Evolutionary conservation across 2,113 vertebrate genomes (phyloP), one percentile per base, ranked within the genome.

Genomic region (Alethe castanea): DNA sequence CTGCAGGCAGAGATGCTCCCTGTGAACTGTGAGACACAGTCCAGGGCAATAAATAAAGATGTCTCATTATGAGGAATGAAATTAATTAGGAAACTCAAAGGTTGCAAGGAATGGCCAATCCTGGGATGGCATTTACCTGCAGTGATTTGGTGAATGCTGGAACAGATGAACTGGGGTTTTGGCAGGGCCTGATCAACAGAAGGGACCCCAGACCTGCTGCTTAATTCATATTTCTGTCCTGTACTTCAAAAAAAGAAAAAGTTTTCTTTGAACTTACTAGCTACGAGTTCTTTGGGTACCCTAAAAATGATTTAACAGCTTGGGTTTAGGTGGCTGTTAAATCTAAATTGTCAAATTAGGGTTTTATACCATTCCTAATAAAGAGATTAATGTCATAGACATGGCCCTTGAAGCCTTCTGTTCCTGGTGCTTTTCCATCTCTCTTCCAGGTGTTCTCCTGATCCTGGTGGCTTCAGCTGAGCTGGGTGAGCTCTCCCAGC

Each of bases 401-500:
- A 1, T 7, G 31, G 14, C 14, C 61, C 66, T 35, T 47, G 31
- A 15, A 26, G 3, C 29, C 42, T 31, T 1, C 6, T 11, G 1
- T 3, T 17, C 29, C 52, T n/a, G 45, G 42, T 24, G 35, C 29
- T 29, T 66, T 35, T 8, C 11, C 25, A 14, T 4, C 13, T 23
- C 59, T 24, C 6, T 26, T 28, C 42, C 70, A 19, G 64, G 14
- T 8, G n/a, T 31, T 60, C n/a, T 44, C 42, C 57, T 22, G 3
- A 9, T 26, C 20, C 16, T 77, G 19, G 33, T 8, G 48, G 15
- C 45, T 52, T 22, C 47, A 26, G 54, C 19, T 77, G 54, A 38
- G 38, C 59, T 33, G 5, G 4, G 16, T 5, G 60, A 53, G 56
- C 40, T 38, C 38, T 38, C 33, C 40, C 40, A 61, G 29, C 29